phyloP scores from a whole-genome alignment of 2,888 invertebrate genomes.

The Enchytraeus crypticus region DNA sequence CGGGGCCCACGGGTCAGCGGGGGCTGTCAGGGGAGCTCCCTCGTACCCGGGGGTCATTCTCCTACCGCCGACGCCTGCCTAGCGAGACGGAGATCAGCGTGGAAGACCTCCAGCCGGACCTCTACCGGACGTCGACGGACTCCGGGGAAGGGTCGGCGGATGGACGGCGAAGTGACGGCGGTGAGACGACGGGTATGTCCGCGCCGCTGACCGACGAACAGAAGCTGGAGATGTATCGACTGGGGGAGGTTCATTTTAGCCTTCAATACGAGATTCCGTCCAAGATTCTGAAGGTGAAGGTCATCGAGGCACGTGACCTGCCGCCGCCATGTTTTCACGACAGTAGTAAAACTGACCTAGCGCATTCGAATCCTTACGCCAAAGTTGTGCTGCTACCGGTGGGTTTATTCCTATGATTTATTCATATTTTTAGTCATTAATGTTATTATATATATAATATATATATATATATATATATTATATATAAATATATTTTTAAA shows the following conservation, averaged over 20 bases:
- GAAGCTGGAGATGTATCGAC: constrained; percentile 35
- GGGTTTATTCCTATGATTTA: no score
- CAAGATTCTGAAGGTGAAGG: constrained; percentile 43
- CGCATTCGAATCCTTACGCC: constrained; percentile 50
- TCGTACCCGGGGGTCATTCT: constrained; percentile 30
- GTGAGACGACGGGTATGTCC: constrained; percentile 23
- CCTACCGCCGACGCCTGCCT: constrained; percentile 36
- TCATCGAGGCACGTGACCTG: constrained; percentile 49
- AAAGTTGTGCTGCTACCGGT: constrained; percentile 48
- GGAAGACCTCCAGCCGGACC: constrained; percentile 45
- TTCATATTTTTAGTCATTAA: no score
- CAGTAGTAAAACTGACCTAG: constrained; percentile 47
- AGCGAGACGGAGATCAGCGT: constrained; percentile 47
- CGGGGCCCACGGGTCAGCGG: constrained; percentile 45
- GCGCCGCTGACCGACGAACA: constrained; percentile 43
- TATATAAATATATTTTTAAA: no score
- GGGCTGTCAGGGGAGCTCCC: constrained; percentile 45
- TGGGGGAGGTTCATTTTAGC: constrained; percentile 38
- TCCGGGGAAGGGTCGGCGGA: constrained; percentile 11
- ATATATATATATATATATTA: no score
- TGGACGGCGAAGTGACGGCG: not conserved
- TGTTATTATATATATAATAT: no score
- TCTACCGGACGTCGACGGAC: constrained; percentile 41
- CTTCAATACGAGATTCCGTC: constrained; percentile 46
- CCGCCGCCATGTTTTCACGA: constrained; percentile 43